Conservation (phyloP, 2,888 invertebrate genomes). For the Arrhopalites spinosus region DNA sequence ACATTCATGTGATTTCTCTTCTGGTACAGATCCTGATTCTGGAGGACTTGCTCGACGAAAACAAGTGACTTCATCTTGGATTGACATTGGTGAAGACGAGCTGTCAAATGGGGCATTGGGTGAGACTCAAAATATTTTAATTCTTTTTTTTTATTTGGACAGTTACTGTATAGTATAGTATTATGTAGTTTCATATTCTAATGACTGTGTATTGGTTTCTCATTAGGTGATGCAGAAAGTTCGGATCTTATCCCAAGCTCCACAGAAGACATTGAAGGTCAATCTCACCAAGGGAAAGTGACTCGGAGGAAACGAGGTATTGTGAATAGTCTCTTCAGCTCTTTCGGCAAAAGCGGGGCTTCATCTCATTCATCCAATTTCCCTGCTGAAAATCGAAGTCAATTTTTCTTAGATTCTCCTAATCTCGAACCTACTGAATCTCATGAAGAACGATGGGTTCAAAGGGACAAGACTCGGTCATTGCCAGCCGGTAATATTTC, state of each 20-base stretch:
- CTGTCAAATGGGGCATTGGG: slow-evolving; percentile 52
- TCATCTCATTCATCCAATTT: background rate
- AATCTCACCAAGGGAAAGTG: slow-evolving; percentile 24
- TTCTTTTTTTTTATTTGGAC: too few species aligned
- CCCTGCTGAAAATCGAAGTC: slow-evolving; percentile 1
- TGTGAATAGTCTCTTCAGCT: slow-evolving; percentile 55
- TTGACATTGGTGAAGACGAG: slow-evolving; percentile 54
- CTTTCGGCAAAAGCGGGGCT: slow-evolving; percentile 58
- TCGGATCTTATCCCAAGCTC: slow-evolving; percentile 51
- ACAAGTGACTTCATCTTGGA: background rate
- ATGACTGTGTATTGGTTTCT: too few species aligned
- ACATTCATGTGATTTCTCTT: background rate
- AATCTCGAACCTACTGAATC: background rate
- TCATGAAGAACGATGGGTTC: background rate
- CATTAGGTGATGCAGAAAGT: slow-evolving; percentile 56
- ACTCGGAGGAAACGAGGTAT: slow-evolving; percentile 40
- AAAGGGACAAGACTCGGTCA: background rate
- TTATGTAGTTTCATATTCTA: background rate
- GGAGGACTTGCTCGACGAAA: background rate
- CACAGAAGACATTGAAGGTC: slow-evolving; percentile 45
- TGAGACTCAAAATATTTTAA: too few species aligned
- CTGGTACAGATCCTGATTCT: background rate
- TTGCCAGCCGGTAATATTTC: background rate
- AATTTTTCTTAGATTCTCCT: slow-evolving; percentile 25
- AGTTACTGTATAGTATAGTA: background rate